Conservation (phyloP, 2,888 invertebrate species). For the Sarcophaga caerulescens region DNA sequence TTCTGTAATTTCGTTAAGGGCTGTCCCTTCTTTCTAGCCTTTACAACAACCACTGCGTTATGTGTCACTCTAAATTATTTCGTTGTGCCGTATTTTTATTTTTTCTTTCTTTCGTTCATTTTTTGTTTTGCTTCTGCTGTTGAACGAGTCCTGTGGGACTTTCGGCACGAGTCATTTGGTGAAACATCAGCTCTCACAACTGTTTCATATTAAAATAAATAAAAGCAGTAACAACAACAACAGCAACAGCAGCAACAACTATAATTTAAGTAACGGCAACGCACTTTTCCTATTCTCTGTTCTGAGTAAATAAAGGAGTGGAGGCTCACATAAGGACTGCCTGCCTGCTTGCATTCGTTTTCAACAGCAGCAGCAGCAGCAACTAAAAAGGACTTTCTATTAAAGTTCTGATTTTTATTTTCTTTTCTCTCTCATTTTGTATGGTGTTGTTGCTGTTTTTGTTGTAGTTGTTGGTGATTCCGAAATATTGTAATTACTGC, state of each 20-base stretch:
- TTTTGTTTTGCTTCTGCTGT: conserved; percentile 13
- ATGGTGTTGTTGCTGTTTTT: conserved; percentile 7
- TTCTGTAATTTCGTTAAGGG: not conserved
- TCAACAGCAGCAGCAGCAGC: no score
- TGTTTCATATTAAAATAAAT: conserved; percentile 41
- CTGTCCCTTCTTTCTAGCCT: not conserved
- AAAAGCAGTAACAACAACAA: conserved; percentile 1
- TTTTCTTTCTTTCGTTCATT: not conserved
- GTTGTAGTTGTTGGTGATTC: not conserved
- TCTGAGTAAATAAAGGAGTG: not conserved
- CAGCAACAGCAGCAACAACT: conserved; percentile 1
- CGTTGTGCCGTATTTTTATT: not conserved
- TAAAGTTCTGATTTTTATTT: not conserved
- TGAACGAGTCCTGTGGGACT: conserved; percentile 53
- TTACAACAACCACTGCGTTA: not conserved
- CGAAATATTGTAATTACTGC: not conserved
- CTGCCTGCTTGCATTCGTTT: not conserved
- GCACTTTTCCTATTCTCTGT: not conserved
- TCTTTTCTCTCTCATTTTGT: conserved; percentile 36
- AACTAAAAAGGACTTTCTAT: not conserved
- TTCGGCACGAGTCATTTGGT: conserved; percentile 54
- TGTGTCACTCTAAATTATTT: not conserved
- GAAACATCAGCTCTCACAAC: conserved; percentile 32
- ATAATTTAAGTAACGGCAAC: not conserved
- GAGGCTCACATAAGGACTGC: not conserved